These are phyloP conservation scores for Troides helena DNA, from an alignment of 2,888 invertebrate genomes.

Conservation along the genomic window DNA sequence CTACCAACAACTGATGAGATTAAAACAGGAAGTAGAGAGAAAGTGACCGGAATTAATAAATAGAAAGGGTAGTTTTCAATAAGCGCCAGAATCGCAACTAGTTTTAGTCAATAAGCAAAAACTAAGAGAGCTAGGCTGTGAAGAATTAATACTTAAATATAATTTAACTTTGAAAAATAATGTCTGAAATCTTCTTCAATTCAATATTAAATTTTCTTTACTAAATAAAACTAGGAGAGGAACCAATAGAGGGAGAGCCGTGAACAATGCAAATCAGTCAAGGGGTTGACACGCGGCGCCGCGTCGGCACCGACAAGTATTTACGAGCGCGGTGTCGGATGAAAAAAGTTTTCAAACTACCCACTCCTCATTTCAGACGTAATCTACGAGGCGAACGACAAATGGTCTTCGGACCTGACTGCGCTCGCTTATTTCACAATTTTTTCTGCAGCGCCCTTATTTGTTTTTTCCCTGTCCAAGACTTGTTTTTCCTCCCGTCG, in stretches of 20 bases:
- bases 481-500: slow-evolving; percentile 20
- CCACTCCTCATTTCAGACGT: slow-evolving; percentile 74
- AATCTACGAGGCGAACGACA: slow-evolving; percentile 63
- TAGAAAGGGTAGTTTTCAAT: too few species aligned
- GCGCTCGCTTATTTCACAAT: slow-evolving; percentile 41
- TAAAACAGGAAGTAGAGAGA: too few species aligned
- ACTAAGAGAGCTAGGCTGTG: too few species aligned
- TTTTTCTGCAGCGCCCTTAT: slow-evolving; percentile 30
- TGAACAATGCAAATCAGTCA: slow-evolving; percentile 62
- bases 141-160: too few species aligned
- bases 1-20: too few species aligned
- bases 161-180: too few species aligned
- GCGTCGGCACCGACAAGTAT: slow-evolving; percentile 50
- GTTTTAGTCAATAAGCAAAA: too few species aligned
- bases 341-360: slow-evolving; percentile 65
- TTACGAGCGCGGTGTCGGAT: slow-evolving; percentile 53
- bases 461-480: slow-evolving; percentile 31
- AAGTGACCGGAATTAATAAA: too few species aligned
- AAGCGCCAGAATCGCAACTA: too few species aligned
- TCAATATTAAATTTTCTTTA: too few species aligned
- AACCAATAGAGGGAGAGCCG: slow-evolving; percentile 23
- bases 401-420: slow-evolving; percentile 72
- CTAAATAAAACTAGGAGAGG: neutral
- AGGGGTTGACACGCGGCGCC: slow-evolving; percentile 54
- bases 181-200: neutral